Evolutionary conservation across 2,113 vertebrate species (phyloP), one percentile per base, ranked within the genome.

Genomic region (Heterotis niloticus): DNA sequence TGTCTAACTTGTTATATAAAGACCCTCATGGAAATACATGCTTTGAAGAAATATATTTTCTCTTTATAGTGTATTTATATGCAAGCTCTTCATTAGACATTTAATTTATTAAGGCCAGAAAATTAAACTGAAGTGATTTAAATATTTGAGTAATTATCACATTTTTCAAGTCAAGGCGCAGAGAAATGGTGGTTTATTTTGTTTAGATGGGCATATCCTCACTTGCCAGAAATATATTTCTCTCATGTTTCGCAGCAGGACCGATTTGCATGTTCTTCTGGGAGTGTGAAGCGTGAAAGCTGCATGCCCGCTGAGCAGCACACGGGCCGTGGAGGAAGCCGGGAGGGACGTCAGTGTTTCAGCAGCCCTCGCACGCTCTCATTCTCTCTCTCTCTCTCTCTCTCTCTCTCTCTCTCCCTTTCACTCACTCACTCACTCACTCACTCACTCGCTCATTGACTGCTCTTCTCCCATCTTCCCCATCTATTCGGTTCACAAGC

Each of bases 271-370:
- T 88, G 87, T 87, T 87, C 79, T 86, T 83, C 80, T 73, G 72
- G 73, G 82, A 85, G 83, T 85, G 84, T 84, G 91, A 90, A 89
- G 89, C 92, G 92, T 92, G 91, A 92, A 93, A 92, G 92, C 86
- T 84, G 88, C 86, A 87, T 88, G 87, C 91, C 92, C 92, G 91
- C 91, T 92, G 92, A 90, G 91, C 80, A 77, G 88, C 89, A 90
- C 92, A 92, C 91, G 90, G 91, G 89, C 89, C 24, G 17, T 13
- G 23, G 71, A 72, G 44, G 88, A 90, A 90, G 91, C 92, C 92
- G 91, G 92, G 91, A 93, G 88, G 88, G 88, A 88, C 91, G 93
- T 93, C 90, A 91, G 92, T 91, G 90, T 93, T 93, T 93, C 90
- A 93, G 91, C 90, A 93, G 90, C 89, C 87, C 85, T 90, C 90